Evolutionary conservation across 2,797 vertebrate species (phyloP), one percentile per base, ranked within the genome.

Genomic region (Tauraco hartlaubi): DNA sequence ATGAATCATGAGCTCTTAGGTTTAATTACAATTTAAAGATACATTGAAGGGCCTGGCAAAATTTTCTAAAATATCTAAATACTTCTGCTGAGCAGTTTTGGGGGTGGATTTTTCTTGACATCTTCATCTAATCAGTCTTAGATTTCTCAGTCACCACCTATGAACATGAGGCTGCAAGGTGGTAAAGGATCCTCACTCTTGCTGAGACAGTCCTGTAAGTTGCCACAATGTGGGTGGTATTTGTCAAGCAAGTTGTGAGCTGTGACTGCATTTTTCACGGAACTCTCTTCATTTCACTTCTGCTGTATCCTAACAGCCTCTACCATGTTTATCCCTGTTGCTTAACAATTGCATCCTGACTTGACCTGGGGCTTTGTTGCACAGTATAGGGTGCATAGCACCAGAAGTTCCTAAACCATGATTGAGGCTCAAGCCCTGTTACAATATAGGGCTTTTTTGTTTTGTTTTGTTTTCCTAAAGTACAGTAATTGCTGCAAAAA

Each of bases 301-400:
- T 69, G 29, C 49, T 51, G 11, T 20, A 52, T 16, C 61, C 61
- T 33, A 18, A 31, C 44, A 80, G 23, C 39, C 51, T 46, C 15
- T 19, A 21, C 2, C 2, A 3, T 2, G 15, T 44, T 64, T 51
- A n/a, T 11, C 5, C 14, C 14, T 55, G 39, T 16, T 49, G 55
- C 43, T 21, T 13, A 33, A 56, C 11, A 44, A 31, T 4, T 48
- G 11, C 41, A 26, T 17, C 51, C 37, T 72, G 76, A 46, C 29
- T 13, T 21, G 13, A 46, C 1, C 0, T 9, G 28, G 20, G 54
- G 33, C 8, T 75, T 63, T 5, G 0, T 17, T 72, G 46, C 11
- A 13, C 2, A 55, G 9, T 1, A 12, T 5, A 23, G 15, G 20
- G 14, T 31, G 43, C 11, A 12, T 4, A 62, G 15, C 22, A 18